phyloP scores from a whole-genome alignment of 1,140 invertebrate species.

The Lordiphosa stackelbergi region DNA sequence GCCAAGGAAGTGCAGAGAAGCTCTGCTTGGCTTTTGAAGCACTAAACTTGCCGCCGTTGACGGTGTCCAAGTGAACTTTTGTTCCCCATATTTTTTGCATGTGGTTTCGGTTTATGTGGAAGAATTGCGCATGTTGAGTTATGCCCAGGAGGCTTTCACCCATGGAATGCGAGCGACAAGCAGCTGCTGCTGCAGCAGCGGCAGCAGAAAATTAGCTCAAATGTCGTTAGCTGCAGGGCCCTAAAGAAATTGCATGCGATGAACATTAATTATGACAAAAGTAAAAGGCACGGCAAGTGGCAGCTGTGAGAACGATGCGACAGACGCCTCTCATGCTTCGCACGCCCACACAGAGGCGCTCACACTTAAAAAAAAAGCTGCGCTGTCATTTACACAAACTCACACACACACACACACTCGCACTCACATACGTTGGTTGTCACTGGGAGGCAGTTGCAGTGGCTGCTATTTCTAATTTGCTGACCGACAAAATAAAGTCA shows the following conservation, averaged over 20 bases:
- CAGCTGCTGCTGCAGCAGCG: conserved; percentile 26
- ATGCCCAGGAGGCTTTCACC: conserved; percentile 54
- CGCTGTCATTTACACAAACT: conserved; percentile 33
- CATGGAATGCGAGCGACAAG: conserved; percentile 50
- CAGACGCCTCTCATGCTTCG: conserved; percentile 31
- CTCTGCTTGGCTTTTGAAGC: conserved; percentile 37
- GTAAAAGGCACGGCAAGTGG: conserved; percentile 29
- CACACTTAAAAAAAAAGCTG: conserved; percentile 43
- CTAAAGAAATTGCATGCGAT: conserved; percentile 43
- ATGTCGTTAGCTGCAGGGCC: conserved; percentile 33
- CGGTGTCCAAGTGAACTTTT: conserved; percentile 17
- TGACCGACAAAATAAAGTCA: conserved; percentile 32
- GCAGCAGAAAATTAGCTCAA: conserved; percentile 58
- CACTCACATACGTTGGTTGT: not conserved
- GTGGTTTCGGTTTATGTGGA: not conserved
- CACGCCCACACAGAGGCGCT: conserved; percentile 34
- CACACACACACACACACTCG: not conserved
- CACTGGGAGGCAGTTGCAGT: conserved; percentile 20
- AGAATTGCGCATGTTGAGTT: conserved; percentile 9
- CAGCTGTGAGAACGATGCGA: conserved; percentile 45
- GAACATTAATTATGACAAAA: conserved; percentile 65
- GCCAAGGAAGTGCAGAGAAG: conserved; percentile 19
- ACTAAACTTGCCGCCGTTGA: not conserved
- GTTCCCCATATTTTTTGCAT: conserved; percentile 57
- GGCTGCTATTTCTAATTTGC: conserved; percentile 58